phyloP scores from a whole-genome alignment of 2,797 vertebrate genomes.

The Caiman crocodilus region DNA sequence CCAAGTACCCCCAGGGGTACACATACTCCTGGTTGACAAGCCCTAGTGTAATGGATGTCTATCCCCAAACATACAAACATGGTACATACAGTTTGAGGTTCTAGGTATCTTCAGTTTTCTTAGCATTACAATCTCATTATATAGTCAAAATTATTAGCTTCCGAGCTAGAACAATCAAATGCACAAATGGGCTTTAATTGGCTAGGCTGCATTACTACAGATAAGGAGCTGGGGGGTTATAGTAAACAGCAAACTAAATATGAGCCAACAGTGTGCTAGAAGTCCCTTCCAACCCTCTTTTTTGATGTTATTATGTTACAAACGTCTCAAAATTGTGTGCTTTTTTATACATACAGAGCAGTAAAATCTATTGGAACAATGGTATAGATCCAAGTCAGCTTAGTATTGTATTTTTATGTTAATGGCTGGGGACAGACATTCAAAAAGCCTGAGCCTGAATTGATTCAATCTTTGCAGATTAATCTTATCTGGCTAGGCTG shows the following conservation, averaged over 20 bases:
- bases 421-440: no score
- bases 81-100: neutral
- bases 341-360: neutral
- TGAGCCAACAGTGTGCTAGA: no score
- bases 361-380: neutral
- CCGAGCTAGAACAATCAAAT: neutral
- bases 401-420: neutral
- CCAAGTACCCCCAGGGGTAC: no score
- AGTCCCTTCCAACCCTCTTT: no score
- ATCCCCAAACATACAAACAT: neutral
- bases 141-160: neutral
- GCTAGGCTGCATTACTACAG: no score
- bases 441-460: neutral
- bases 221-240: no score
- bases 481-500: no score
- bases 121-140: neutral
- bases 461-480: no score
- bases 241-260: no score
- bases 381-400: neutral
- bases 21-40: no score
- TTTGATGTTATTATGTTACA: neutral
- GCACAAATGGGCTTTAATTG: no score
- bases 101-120: neutral
- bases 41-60: neutral
- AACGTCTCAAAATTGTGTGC: neutral